Evolutionary conservation across 2,888 invertebrate genomes (phyloP).

Genomic region (Eretmocerus hayati): DNA sequence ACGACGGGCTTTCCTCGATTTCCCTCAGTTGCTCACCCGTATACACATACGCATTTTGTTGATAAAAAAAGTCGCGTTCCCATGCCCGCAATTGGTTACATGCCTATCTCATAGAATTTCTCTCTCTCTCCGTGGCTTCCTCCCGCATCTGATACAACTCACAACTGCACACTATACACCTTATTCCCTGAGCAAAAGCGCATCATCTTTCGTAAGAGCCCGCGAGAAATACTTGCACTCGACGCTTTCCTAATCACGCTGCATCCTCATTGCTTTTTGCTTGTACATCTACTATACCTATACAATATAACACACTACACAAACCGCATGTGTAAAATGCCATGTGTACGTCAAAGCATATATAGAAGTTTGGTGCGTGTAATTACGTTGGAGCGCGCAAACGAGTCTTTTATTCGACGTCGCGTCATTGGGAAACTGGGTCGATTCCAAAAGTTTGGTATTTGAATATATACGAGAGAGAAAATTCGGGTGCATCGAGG

Average conservation of each 20-base stretch:
- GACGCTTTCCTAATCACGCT: conserved; percentile 16
- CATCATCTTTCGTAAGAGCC: conserved; percentile 8
- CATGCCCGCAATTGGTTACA: conserved; percentile 13
- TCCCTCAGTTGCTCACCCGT: conserved; percentile 20
- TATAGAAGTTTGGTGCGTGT: background rate
- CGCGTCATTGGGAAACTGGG: conserved; percentile 1
- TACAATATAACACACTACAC: too few relatives aligned
- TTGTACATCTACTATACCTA: too few relatives aligned
- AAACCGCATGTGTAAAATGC: too few relatives aligned
- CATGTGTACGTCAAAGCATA: too few relatives aligned
- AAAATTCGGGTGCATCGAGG: too few relatives aligned
- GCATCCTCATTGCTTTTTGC: too few relatives aligned
- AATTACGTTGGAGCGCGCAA: background rate
- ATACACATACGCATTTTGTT: too few relatives aligned
- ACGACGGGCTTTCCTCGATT: conserved; percentile 22
- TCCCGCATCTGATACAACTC: too few relatives aligned
- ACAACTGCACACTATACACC: background rate
- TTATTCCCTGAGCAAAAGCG: too few relatives aligned
- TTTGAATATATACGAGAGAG: too few relatives aligned
- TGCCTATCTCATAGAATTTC: conserved; percentile 12
- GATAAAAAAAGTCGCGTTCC: conserved; percentile 9
- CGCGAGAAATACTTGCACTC: background rate
- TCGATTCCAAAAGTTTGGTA: conserved; percentile 7
- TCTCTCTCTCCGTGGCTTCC: conserved; percentile 5
- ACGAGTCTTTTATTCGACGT: too few relatives aligned